These are phyloP conservation scores for Actinernus sp. DNA, from an alignment of 92 coral and sea anemone genomes.

Conservation along the genomic window DNA sequence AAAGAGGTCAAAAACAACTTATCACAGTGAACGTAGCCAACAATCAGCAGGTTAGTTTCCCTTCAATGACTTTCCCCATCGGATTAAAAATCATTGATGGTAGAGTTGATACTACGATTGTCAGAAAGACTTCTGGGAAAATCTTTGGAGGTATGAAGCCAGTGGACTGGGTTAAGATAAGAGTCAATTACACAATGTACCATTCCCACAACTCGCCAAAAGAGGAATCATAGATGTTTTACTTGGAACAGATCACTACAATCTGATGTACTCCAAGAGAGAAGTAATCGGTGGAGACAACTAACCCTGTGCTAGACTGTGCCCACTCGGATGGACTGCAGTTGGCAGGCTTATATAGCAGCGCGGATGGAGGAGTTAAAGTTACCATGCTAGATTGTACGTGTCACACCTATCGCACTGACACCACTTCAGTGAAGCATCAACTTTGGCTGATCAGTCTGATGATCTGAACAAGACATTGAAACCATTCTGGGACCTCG, in stretches of 20 bases:
- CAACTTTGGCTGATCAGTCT: too few relatives aligned
- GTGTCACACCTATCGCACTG: slow-evolving; percentile 4
- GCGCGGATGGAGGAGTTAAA: not conserved
- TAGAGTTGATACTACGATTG: slow-evolving; percentile 39
- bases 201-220: slow-evolving; percentile 48
- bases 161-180: slow-evolving; percentile 45
- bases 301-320: slow-evolving; percentile 42
- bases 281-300: slow-evolving; percentile 45
- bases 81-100: slow-evolving; percentile 64
- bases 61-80: slow-evolving; percentile 54
- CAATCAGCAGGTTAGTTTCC: slow-evolving; percentile 39
- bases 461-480: slow-evolving; percentile 42
- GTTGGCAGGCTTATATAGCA: slow-evolving; percentile 29
- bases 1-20: slow-evolving; percentile 31
- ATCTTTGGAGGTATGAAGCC: slow-evolving; percentile 69
- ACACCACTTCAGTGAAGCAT: not conserved
- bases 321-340: slow-evolving; percentile 71
- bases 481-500: slow-evolving; percentile 72
- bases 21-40: too few relatives aligned
- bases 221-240: slow-evolving; percentile 51
- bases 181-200: slow-evolving; percentile 47
- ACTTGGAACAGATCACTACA: slow-evolving; percentile 59
- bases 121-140: slow-evolving; percentile 48
- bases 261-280: too few relatives aligned
- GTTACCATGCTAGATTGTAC: slow-evolving; percentile 15